phyloP scores from a whole-genome alignment of 30 jellyfish, hydroid and myxozoan genomes.

The Aurelia aurita region DNA sequence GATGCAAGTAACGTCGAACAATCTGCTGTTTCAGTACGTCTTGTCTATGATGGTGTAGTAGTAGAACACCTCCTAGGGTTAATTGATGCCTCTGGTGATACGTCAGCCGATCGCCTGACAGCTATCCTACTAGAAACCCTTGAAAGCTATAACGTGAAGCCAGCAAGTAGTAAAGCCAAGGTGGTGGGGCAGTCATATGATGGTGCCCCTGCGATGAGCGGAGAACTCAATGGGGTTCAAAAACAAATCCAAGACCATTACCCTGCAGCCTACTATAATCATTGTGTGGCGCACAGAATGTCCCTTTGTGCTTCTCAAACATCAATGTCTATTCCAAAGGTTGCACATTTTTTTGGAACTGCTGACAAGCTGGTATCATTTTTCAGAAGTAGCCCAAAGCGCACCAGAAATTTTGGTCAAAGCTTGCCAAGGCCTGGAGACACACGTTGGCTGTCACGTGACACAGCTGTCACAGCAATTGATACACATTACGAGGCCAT shows the following conservation, averaged over 20 bases:
- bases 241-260: constrained; percentile 7
- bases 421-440: constrained; percentile 44
- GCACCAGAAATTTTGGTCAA: constrained; percentile 8
- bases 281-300: constrained; percentile 34
- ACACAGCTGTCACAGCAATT: neutral
- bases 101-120: constrained; percentile 11
- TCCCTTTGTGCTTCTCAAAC: constrained; percentile 41
- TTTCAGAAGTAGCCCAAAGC: constrained; percentile 28
- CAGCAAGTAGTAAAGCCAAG: constrained; percentile 30
- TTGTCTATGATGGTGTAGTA: constrained; percentile 21
- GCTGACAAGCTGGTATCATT: constrained; percentile 16
- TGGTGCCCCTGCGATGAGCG: constrained; percentile 32
- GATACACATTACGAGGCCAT: constrained; percentile 6
- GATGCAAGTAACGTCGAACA: no score
- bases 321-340: constrained; percentile 2
- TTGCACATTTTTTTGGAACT: constrained; percentile 9
- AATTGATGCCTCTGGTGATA: constrained; percentile 12
- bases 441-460: constrained; percentile 14
- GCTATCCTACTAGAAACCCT: constrained; percentile 13
- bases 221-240: constrained; percentile 40
- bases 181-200: constrained; percentile 27
- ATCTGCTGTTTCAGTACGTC: constrained; percentile 38
- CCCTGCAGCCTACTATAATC: constrained; percentile 25
- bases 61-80: constrained; percentile 7
- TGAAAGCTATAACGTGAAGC: constrained; percentile 23